phyloP scores from a whole-genome alignment of 1,140 invertebrate species.

The Hyles vespertilio region DNA sequence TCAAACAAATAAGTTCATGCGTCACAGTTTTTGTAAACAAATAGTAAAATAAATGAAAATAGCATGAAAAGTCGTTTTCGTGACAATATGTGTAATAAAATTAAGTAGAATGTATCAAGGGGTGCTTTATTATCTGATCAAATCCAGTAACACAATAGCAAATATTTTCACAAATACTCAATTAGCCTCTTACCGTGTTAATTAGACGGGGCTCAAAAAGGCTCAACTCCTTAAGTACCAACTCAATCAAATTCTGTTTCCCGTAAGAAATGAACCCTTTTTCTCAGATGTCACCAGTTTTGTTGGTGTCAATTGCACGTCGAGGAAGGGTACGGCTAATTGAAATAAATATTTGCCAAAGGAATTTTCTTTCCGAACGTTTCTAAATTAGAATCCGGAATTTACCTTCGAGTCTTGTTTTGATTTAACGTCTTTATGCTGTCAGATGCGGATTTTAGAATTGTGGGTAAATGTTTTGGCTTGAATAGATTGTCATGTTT shows the following conservation, averaged over 20 bases:
- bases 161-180: conserved; percentile 28
- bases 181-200: conserved; percentile 48
- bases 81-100: too few relatives aligned
- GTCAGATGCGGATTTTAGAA: too few relatives aligned
- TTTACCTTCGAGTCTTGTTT: conserved; percentile 22
- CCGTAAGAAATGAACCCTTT: conserved; percentile 58
- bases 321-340: conserved; percentile 39
- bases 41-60: too few relatives aligned
- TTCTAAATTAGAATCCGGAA: conserved; percentile 44
- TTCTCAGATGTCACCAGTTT: conserved; percentile 62
- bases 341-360: conserved; percentile 73
- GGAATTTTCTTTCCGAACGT: conserved; percentile 53
- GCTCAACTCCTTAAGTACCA: conserved; percentile 42
- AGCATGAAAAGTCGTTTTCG: too few relatives aligned
- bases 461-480: too few relatives aligned
- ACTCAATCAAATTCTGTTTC: conserved; percentile 52
- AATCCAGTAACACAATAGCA: too few relatives aligned
- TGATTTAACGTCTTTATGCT: conserved; percentile 1
- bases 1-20: too few relatives aligned
- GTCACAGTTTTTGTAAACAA: too few relatives aligned
- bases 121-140: too few relatives aligned
- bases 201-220: conserved; percentile 57
- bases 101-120: too few relatives aligned
- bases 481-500: too few relatives aligned
- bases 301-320: conserved; percentile 62